Conservation (phyloP, 2,888 invertebrate species). For the Eupeodes luniger region DNA sequence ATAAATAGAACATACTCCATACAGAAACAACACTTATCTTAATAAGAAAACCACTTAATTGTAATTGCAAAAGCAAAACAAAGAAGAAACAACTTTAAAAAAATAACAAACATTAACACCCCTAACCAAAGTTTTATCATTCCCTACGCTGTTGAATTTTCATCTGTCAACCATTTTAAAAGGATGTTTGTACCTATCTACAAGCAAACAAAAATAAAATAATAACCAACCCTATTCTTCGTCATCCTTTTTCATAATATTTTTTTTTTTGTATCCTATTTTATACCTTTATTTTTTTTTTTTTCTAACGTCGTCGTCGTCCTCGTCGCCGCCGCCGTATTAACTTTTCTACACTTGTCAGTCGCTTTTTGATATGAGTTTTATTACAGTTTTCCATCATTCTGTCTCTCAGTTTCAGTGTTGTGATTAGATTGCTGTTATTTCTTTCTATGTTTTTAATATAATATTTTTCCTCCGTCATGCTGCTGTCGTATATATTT, state of each 20-base stretch:
- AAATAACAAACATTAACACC: slow-evolving; percentile 13
- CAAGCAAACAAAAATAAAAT: background rate
- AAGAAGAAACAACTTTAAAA: background rate
- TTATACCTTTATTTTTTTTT: background rate
- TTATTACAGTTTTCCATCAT: slow-evolving; percentile 74
- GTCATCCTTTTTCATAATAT: slow-evolving; percentile 12
- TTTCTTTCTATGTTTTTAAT: slow-evolving; percentile 12
- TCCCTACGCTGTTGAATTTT: too few species aligned
- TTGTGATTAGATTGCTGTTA: slow-evolving; percentile 57
- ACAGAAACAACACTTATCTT: background rate
- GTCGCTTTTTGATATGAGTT: slow-evolving; percentile 72
- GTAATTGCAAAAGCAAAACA: background rate
- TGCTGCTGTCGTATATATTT: slow-evolving; percentile 29
- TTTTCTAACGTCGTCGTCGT: slow-evolving; percentile 2
- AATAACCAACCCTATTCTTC: background rate
- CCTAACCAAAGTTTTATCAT: background rate
- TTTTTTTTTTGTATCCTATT: background rate
- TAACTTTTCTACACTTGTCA: slow-evolving; percentile 67
- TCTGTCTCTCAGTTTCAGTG: slow-evolving; percentile 65
- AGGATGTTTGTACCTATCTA: too few species aligned
- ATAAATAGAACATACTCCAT: background rate
- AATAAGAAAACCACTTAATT: background rate
- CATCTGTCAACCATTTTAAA: too few species aligned
- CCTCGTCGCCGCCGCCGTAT: slow-evolving; percentile 10
- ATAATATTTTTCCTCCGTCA: slow-evolving; percentile 30